Conservation (phyloP, 2,888 invertebrate species). For the Cremastobaeus sp. region DNA sequence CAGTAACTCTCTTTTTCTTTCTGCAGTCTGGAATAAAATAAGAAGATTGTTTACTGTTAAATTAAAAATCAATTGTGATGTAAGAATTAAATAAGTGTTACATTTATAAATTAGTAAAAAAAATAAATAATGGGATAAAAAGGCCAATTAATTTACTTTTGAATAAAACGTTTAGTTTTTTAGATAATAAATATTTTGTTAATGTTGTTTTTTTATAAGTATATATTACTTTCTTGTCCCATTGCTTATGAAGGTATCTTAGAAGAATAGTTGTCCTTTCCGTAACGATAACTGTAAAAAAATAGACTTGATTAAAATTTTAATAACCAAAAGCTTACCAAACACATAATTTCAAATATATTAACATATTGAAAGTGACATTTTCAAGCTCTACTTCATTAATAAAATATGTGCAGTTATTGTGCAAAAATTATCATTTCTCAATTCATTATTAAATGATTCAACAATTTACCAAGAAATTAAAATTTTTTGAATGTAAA, state of each 20-base stretch:
- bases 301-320: constrained; percentile 36
- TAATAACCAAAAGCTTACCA: too few species aligned
- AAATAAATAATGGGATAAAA: not conserved
- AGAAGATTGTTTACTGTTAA: too few species aligned
- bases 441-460: too few species aligned
- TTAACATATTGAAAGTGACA: too few species aligned
- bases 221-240: constrained; percentile 89
- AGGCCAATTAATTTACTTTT: not conserved
- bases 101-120: not conserved
- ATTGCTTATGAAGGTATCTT: constrained; percentile 95
- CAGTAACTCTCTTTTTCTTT: constrained; percentile 81
- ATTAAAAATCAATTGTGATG: not conserved
- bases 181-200: not conserved
- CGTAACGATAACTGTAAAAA: constrained; percentile 91
- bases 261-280: constrained; percentile 96
- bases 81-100: not conserved
- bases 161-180: not conserved
- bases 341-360: too few species aligned
- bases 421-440: too few species aligned
- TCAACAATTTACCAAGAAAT: too few species aligned
- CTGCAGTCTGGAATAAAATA: too few species aligned
- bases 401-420: too few species aligned
- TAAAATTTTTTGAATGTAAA: too few species aligned
- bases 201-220: too few species aligned
- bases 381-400: too few species aligned